phyloP scores from a whole-genome alignment of 2,797 vertebrate species.

The Gallinago nigripennis region DNA sequence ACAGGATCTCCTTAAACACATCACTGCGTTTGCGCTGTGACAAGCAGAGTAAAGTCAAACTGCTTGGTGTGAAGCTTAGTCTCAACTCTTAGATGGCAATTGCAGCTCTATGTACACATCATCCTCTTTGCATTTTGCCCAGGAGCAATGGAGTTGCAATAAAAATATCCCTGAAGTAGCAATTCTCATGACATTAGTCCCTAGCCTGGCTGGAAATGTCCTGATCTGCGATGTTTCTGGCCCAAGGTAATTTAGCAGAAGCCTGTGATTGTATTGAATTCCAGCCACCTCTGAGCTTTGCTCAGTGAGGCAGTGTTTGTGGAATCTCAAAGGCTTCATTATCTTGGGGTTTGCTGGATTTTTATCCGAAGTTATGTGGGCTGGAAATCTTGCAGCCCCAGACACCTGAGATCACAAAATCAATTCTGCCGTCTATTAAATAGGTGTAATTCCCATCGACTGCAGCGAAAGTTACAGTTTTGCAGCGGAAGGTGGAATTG shows the following conservation, averaged over 20 bases:
- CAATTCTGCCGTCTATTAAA: slow-evolving; percentile 45
- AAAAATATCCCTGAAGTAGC: slow-evolving; percentile 30
- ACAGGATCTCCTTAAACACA: not conserved
- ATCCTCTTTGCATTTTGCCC: slow-evolving; percentile 20
- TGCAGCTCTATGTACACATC: not conserved
- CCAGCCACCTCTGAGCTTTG: not conserved
- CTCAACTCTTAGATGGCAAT: not conserved
- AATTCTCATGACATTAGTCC: slow-evolving; percentile 19
- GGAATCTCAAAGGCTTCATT: slow-evolving; percentile 37
- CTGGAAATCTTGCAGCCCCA: slow-evolving; percentile 29
- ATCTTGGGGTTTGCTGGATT: slow-evolving; percentile 36
- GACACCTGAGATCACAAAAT: slow-evolving; percentile 44
- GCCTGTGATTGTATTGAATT: not conserved
- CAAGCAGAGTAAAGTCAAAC: slow-evolving; percentile 2
- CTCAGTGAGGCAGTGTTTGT: slow-evolving; percentile 27
- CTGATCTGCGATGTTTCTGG: not conserved
- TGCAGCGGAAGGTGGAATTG: not conserved
- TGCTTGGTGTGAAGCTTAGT: not conserved
- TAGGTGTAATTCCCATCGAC: slow-evolving; percentile 43
- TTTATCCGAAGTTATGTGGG: slow-evolving; percentile 34
- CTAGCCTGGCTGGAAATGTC: slow-evolving; percentile 13
- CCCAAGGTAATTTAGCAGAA: slow-evolving; percentile 33
- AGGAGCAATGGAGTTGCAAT: not conserved
- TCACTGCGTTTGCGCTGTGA: not conserved
- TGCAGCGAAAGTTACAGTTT: not conserved